These are phyloP conservation scores for Ginglymostoma cirratum DNA, from an alignment of 2,113 vertebrate species.

Conservation along the genomic window DNA sequence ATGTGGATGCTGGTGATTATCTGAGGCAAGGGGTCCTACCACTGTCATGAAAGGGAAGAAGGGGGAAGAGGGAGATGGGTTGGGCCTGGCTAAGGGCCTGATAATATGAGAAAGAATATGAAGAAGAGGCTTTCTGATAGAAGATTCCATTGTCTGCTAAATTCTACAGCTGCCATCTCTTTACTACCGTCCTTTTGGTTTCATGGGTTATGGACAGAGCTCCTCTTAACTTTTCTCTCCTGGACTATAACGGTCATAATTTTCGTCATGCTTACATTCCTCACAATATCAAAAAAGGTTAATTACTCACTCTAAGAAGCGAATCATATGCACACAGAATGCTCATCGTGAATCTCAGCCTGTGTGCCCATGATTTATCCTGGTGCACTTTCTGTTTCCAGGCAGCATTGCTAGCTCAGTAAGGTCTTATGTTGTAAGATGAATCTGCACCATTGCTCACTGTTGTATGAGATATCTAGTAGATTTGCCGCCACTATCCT, in stretches of 20 bases:
- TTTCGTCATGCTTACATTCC: background rate
- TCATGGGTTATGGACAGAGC: background rate
- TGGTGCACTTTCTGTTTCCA: background rate
- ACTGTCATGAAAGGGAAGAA: no score
- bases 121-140: background rate
- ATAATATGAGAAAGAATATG: no score
- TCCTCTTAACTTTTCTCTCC: background rate
- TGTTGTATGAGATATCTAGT: no score
- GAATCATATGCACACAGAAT: no score
- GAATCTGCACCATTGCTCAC: background rate
- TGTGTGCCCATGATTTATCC: background rate
- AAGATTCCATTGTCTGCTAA: background rate
- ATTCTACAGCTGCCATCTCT: background rate
- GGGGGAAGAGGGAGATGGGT: no score
- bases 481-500: no score
- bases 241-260: background rate
- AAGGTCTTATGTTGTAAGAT: background rate
- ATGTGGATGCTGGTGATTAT: no score
- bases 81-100: no score
- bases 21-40: no score
- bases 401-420: background rate
- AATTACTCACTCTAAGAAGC: no score
- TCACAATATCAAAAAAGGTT: background rate
- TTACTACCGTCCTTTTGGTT: background rate
- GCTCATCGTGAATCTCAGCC: no score